phyloP scores from a whole-genome alignment of 1,140 invertebrate species.

The Orius insidiosus region DNA sequence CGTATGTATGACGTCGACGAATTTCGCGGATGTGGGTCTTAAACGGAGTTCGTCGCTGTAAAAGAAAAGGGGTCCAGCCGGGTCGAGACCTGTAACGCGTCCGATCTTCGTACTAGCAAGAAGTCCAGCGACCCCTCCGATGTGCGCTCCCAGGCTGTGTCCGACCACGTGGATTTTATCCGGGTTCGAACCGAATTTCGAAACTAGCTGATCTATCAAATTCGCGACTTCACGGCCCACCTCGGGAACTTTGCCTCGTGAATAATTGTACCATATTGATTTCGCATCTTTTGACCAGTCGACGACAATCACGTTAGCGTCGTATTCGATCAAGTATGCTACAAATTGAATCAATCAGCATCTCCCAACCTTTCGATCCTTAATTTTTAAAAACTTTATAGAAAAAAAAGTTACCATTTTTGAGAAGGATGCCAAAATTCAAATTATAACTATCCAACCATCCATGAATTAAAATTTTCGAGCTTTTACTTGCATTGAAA shows the following conservation, averaged over 20 bases:
- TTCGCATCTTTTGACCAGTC: slow-evolving; percentile 31
- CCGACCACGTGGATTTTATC: slow-evolving; percentile 42
- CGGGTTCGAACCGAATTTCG: slow-evolving; percentile 24
- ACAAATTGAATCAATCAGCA: background rate
- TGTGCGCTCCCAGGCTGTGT: slow-evolving; percentile 48
- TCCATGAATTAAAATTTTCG: slow-evolving; percentile 1
- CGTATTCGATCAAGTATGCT: slow-evolving; percentile 23
- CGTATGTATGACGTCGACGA: slow-evolving; percentile 41
- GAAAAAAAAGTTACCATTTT: slow-evolving; percentile 5
- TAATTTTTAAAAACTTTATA: no score
- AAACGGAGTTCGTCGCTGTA: slow-evolving; percentile 25
- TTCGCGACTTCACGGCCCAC: slow-evolving; percentile 40
- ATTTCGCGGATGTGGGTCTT: slow-evolving; percentile 15
- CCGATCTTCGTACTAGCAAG: background rate
- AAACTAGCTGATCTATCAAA: slow-evolving; percentile 38
- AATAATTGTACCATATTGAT: slow-evolving; percentile 26
- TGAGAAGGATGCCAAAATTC: background rate
- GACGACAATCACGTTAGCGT: slow-evolving; percentile 36
- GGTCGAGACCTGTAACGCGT: slow-evolving; percentile 34
- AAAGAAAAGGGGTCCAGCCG: slow-evolving; percentile 54
- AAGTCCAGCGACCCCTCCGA: slow-evolving; percentile 37
- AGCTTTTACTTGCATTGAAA: background rate
- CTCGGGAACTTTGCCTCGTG: slow-evolving; percentile 36
- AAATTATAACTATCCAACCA: background rate
- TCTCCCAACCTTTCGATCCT: no score